Evolutionary conservation across 2,888 invertebrate species (phyloP).

Genomic region (Tenthredo livida): DNA sequence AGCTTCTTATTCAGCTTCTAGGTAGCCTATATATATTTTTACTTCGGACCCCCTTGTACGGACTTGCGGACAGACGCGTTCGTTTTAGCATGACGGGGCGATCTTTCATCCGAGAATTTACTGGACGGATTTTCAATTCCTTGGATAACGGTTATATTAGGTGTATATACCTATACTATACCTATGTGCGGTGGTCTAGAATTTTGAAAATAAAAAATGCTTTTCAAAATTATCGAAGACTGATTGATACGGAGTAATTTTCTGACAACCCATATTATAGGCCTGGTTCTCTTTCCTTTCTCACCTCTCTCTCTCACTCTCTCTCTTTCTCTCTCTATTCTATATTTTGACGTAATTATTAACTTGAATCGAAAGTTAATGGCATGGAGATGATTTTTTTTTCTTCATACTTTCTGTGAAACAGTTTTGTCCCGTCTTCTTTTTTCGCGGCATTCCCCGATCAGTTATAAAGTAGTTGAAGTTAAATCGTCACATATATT

Average conservation of each 20-base stretch:
- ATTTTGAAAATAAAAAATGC: background rate
- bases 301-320: no score
- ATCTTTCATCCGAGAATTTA: constrained; percentile 68
- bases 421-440: background rate
- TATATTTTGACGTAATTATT: background rate
- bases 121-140: background rate
- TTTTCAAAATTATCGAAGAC: background rate
- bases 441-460: background rate
- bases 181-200: background rate
- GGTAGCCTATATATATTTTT: background rate
- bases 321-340: no score
- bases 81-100: constrained; percentile 71
- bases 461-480: background rate
- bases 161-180: no score
- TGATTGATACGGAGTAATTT: background rate
- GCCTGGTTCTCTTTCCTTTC: background rate
- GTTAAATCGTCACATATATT: no score
- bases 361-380: background rate
- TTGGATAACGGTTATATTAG: background rate
- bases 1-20: background rate
- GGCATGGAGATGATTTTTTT: background rate
- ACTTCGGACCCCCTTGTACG: background rate
- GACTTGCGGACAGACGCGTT: constrained; percentile 51
- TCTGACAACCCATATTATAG: background rate
- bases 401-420: background rate